Evolutionary conservation across 1,140 invertebrate genomes (phyloP).

Genomic region (Chrysoperla carnea): DNA sequence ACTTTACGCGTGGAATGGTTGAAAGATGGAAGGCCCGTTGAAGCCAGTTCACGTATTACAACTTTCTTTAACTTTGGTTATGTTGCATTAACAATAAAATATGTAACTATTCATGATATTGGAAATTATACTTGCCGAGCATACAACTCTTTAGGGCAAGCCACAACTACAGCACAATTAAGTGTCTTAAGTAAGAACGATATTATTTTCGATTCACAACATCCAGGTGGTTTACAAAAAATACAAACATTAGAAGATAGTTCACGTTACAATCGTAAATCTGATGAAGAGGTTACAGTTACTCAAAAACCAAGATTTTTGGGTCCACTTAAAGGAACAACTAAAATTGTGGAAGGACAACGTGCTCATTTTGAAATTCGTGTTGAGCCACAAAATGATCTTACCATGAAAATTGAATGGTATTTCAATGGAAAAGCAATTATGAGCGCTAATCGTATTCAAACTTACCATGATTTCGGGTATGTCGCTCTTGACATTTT

Average conservation of each 20-base stretch:
- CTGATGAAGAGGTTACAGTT: slow-evolving; percentile 54
- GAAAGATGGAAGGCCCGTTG: slow-evolving; percentile 77
- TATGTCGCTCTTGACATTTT: slow-evolving; percentile 88
- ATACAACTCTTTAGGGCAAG: slow-evolving; percentile 74
- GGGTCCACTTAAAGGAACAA: slow-evolving; percentile 73
- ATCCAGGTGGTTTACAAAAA: slow-evolving; percentile 72
- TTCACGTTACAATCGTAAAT: slow-evolving; percentile 40
- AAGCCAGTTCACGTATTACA: slow-evolving; percentile 85
- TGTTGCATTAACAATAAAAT: slow-evolving; percentile 89
- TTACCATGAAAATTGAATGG: slow-evolving; percentile 78
- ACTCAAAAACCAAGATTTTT: slow-evolving; percentile 70
- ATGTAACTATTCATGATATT: slow-evolving; percentile 75
- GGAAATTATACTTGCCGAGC: slow-evolving; percentile 84
- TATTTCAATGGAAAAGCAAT: slow-evolving; percentile 77
- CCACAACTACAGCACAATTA: slow-evolving; percentile 73
- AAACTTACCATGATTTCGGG: slow-evolving; percentile 89
- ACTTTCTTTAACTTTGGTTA: slow-evolving; percentile 95
- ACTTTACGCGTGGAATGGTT: slow-evolving; percentile 88
- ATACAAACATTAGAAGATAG: slow-evolving; percentile 79
- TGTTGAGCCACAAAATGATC: slow-evolving; percentile 82
- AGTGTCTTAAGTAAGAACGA: slow-evolving; percentile 73
- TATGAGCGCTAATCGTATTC: slow-evolving; percentile 67
- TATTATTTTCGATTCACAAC: slow-evolving; percentile 69
- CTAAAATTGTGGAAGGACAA: slow-evolving; percentile 89
- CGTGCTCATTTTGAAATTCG: slow-evolving; percentile 90